These are phyloP conservation scores for Urophycis tenuis DNA, from an alignment of 2,797 vertebrate species.

Conservation along the genomic window DNA sequence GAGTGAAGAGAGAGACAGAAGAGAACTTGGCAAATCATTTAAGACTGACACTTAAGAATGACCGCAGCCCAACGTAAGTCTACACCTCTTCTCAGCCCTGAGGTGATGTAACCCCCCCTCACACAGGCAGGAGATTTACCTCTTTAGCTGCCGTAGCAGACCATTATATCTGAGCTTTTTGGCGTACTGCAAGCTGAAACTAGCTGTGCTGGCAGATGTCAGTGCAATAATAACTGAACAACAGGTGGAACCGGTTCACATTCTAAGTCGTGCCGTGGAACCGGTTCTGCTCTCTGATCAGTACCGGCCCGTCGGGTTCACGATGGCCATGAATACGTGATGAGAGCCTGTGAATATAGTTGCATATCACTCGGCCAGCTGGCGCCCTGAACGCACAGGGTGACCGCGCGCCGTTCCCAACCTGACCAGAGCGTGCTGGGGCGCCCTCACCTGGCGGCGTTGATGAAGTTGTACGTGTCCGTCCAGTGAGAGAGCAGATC, in stretches of 20 bases:
- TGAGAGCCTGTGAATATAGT: neutral
- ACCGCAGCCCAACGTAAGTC: neutral
- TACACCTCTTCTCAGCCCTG: neutral
- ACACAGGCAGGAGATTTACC: too few species aligned
- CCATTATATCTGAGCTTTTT: too few species aligned
- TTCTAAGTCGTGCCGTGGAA: neutral
- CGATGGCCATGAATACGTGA: neutral
- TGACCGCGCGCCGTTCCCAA: too few species aligned
- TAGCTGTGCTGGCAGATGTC: neutral
- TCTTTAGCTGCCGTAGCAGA: neutral
- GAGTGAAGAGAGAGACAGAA: neutral
- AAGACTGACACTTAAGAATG: neutral
- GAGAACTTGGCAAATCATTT: too few species aligned
- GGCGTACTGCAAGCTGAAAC: too few species aligned
- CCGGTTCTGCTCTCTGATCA: neutral
- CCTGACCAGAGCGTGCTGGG: neutral
- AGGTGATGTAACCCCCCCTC: neutral
- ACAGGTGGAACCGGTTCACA: neutral
- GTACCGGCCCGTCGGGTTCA: neutral
- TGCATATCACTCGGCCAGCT: too few species aligned
- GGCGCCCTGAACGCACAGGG: too few species aligned
- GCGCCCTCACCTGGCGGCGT: slow-evolving; percentile 70
- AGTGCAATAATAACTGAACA: neutral
- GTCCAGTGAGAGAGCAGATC: slow-evolving; percentile 88
- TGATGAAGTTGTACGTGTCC: slow-evolving; percentile 85